These are phyloP conservation scores for Bombus vancouverensis DNA, from an alignment of 1,140 invertebrate species.

Conservation along the genomic window DNA sequence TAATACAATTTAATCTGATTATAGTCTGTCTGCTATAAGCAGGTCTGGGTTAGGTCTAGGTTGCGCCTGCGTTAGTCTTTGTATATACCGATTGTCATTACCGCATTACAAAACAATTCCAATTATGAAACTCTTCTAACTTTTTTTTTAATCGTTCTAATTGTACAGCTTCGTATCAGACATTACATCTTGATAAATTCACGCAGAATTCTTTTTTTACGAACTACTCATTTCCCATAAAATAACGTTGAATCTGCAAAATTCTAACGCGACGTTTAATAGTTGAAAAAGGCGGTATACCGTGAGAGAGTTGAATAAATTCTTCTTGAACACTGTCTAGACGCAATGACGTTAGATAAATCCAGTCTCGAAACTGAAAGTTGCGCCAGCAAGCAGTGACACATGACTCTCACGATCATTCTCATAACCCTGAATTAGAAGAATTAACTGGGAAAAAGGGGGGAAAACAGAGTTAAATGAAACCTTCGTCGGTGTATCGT, in stretches of 20 bases:
- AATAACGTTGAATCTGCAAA: not conserved
- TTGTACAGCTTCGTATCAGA: no score
- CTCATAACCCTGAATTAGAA: slow-evolving; percentile 74
- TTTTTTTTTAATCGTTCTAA: no score
- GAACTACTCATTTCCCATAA: not conserved
- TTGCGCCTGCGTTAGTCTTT: no score
- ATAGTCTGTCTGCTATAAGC: no score
- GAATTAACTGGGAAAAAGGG: slow-evolving; percentile 64
- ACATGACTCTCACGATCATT: slow-evolving; percentile 58
- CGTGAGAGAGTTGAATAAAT: not conserved
- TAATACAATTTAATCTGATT: no score
- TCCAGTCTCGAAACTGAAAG: slow-evolving; percentile 23
- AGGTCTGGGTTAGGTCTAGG: no score
- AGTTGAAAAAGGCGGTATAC: not conserved
- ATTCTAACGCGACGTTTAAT: not conserved
- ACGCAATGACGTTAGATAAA: slow-evolving; percentile 12
- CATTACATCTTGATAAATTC: not conserved
- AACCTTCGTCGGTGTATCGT: slow-evolving; percentile 62
- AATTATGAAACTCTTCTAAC: no score
- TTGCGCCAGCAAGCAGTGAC: slow-evolving; percentile 49
- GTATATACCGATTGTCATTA: no score
- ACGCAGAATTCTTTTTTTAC: not conserved
- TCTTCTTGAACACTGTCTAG: not conserved
- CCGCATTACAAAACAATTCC: no score
- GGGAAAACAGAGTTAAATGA: slow-evolving; percentile 60